These are phyloP conservation scores for Megamerina dolium DNA, from an alignment of 2,888 invertebrate species.

Conservation along the genomic window DNA sequence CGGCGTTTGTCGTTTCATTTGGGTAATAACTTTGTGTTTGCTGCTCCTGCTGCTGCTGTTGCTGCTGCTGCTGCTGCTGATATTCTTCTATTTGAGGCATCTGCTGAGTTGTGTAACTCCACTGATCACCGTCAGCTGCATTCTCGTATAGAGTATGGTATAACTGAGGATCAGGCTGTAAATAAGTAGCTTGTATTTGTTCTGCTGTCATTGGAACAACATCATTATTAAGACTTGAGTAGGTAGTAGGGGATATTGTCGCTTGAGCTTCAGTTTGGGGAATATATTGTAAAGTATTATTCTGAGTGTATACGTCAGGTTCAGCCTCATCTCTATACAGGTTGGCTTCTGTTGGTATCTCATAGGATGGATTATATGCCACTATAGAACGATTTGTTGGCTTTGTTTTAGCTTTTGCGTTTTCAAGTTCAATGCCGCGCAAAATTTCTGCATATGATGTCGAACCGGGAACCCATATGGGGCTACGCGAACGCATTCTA, in stretches of 20 bases:
- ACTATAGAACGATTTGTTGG: constrained; percentile 2
- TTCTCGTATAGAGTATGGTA: constrained; percentile 42
- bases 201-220: constrained; percentile 38
- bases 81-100: constrained; percentile 1
- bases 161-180: constrained; percentile 39
- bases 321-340: too few species aligned
- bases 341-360: background rate
- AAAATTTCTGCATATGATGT: constrained; percentile 76
- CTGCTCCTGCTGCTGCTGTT: constrained; percentile 41
- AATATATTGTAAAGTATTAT: background rate
- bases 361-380: background rate
- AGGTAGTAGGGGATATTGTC: background rate
- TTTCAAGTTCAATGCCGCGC: constrained; percentile 54
- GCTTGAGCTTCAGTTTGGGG: background rate
- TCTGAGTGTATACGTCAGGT: background rate
- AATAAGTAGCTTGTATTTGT: constrained; percentile 39
- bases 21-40: constrained; percentile 42
- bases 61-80: constrained; percentile 19
- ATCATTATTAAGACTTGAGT: background rate
- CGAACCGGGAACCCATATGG: constrained; percentile 68
- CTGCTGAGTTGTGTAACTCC: constrained; percentile 24
- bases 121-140: constrained; percentile 37
- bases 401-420: constrained; percentile 19
- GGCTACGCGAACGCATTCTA: constrained; percentile 60
- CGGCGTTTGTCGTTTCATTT: constrained; percentile 17